Base-by-base conservation (phyloP, 2,113 vertebrate species). In the Corythoichthys intestinalis region DNA sequence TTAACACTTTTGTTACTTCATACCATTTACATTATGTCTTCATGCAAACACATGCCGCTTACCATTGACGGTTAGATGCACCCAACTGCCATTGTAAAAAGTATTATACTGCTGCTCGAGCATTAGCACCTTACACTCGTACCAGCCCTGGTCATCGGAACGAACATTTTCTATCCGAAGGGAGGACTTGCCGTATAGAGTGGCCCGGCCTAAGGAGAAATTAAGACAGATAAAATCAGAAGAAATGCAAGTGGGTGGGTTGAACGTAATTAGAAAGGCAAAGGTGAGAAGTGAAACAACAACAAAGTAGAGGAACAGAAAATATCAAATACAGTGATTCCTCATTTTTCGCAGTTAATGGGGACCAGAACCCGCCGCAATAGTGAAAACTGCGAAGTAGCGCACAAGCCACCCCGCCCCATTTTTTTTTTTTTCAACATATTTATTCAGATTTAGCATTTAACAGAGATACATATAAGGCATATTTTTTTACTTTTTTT, bases 81-180 rank as follows among this genome's bases (percentile, higher is more conserved):
- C 96, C 96, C 97, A 98, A 93, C 95, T 99, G 91, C 97, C 97
- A 0, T 99, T 99, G 91, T 98, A 94, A 88, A 98, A 98, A 87
- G 95, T 96, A 89, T 99, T 94, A 81, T 95, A 97, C 86, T 99
- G 96, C 90, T 98, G 96, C 81, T 98, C 95, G 92, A 98, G 86
- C 91, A 93, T 96, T 87, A 99, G 94, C 78, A 99, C 96, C 90
- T 96, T 98, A 83, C 97, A 99, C 89, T 99, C 97, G 50, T 97
- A 99, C 97, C 97, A 99, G 90, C 97, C 96, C 87, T 99, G 97
- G 92, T 98, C 97, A 78, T 99, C 96, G 0, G 95, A 96, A 73
- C 95, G 95, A 65, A 97, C 91, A 79, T 96, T 93, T 65, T 98
- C 96, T 84, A 99, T 93, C 82, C 95, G 96, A 85, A 99, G 90